Evolutionary conservation across 2,113 vertebrate genomes (phyloP).

Genomic region (Mastomys coucha): DNA sequence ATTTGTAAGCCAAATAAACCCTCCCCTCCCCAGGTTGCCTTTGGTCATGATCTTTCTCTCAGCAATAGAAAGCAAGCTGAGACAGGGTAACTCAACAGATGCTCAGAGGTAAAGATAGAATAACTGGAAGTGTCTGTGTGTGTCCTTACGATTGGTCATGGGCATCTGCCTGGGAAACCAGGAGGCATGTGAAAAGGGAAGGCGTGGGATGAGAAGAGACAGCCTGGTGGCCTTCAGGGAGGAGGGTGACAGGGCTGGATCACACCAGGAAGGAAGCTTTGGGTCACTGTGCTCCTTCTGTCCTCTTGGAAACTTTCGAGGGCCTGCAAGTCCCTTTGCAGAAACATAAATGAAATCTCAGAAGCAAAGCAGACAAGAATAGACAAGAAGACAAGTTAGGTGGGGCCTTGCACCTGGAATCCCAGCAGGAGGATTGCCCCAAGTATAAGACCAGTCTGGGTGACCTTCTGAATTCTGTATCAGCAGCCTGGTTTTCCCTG

Average conservation of each 20-base stretch:
- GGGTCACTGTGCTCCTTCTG: not conserved
- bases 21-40: not conserved
- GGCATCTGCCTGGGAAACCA: not conserved
- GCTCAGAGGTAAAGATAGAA: rapidly evolving
- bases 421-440: not conserved
- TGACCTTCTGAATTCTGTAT: not conserved
- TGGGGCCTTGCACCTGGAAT: not conserved
- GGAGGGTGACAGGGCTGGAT: rapidly evolving
- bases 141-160: rapidly evolving
- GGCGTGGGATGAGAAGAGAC: not conserved
- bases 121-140: not conserved
- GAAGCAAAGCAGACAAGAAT: not conserved
- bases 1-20: not conserved
- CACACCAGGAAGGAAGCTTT: not conserved
- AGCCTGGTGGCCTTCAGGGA: too few species aligned
- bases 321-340: not conserved
- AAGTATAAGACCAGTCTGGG: not conserved
- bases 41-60: not conserved
- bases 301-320: not conserved
- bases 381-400: not conserved
- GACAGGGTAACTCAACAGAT: not conserved
- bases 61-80: not conserved
- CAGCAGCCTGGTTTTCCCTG: not conserved
- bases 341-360: not conserved
- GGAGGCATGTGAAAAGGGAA: not conserved